These are phyloP conservation scores for Coreoperca whiteheadi DNA, from an alignment of 2,113 vertebrate genomes.

Conservation along the genomic window DNA sequence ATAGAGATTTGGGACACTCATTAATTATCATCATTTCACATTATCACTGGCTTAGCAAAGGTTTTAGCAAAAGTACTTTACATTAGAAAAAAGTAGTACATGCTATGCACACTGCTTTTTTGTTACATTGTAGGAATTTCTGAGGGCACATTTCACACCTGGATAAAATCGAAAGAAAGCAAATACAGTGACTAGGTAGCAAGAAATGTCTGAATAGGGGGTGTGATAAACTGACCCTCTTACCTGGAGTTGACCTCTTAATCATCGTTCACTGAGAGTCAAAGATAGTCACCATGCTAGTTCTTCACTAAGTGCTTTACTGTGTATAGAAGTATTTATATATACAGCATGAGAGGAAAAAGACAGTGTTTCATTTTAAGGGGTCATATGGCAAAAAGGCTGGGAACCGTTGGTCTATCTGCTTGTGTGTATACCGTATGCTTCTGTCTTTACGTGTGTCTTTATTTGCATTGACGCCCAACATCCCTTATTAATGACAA, in stretches of 20 bases:
- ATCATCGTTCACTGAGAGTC: conserved; percentile 39
- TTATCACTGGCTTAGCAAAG: too few species aligned
- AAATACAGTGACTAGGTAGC: too few species aligned
- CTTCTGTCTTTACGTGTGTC: neutral
- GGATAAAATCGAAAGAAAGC: neutral
- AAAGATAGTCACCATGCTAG: neutral
- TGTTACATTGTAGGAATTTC: neutral
- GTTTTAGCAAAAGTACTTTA: neutral
- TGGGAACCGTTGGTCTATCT: neutral
- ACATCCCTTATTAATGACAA: conserved; percentile 6
- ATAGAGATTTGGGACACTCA: neutral
- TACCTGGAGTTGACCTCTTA: conserved; percentile 19
- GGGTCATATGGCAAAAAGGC: neutral
- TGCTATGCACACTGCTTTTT: neutral
- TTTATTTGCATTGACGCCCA: neutral
- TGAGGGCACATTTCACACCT: neutral
- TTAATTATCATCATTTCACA: too few species aligned
- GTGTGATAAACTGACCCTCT: neutral
- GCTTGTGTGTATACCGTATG: too few species aligned
- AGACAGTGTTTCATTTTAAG: neutral
- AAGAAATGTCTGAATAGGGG: neutral
- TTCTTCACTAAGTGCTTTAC: conserved; percentile 56
- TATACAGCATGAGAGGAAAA: neutral
- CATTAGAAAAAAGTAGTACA: neutral
- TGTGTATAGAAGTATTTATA: too few species aligned